Evolutionary conservation across 2,888 invertebrate species (phyloP).

Genomic region (Rhogogaster chlorosoma): DNA sequence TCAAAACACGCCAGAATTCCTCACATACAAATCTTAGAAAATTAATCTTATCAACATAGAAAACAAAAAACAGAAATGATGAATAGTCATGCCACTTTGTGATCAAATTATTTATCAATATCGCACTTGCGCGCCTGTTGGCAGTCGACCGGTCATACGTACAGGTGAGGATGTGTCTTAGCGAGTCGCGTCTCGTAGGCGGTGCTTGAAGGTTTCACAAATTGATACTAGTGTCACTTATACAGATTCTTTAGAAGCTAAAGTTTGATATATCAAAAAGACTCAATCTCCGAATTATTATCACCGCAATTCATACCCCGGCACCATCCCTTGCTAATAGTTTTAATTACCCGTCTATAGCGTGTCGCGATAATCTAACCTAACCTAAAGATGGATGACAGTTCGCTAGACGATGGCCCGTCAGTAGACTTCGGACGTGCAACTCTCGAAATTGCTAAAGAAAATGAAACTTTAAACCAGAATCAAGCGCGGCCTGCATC

Average conservation of each 20-base stretch:
- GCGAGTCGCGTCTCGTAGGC: background rate
- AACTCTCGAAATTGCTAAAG: constrained; percentile 68
- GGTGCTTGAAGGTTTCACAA: background rate
- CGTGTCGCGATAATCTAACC: background rate
- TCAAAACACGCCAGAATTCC: too few species aligned
- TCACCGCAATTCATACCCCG: background rate
- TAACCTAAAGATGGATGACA: constrained; percentile 53
- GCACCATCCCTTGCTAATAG: background rate
- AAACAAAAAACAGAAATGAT: background rate
- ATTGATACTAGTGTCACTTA: background rate
- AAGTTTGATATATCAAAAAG: background rate
- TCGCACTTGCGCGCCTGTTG: constrained; percentile 25
- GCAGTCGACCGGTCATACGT: background rate
- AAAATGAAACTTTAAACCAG: constrained; percentile 55
- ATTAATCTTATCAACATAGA: background rate
- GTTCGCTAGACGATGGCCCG: constrained; percentile 68
- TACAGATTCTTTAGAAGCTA: background rate
- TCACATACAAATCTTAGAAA: too few species aligned
- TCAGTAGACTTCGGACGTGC: constrained; percentile 68
- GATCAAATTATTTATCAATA: constrained; percentile 2
- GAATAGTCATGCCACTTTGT: background rate
- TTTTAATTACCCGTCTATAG: background rate
- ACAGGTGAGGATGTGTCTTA: background rate
- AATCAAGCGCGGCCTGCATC: background rate
- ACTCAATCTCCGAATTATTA: background rate